Conservation (phyloP, 2,113 vertebrate genomes). For the Pterophyllum scalare region DNA sequence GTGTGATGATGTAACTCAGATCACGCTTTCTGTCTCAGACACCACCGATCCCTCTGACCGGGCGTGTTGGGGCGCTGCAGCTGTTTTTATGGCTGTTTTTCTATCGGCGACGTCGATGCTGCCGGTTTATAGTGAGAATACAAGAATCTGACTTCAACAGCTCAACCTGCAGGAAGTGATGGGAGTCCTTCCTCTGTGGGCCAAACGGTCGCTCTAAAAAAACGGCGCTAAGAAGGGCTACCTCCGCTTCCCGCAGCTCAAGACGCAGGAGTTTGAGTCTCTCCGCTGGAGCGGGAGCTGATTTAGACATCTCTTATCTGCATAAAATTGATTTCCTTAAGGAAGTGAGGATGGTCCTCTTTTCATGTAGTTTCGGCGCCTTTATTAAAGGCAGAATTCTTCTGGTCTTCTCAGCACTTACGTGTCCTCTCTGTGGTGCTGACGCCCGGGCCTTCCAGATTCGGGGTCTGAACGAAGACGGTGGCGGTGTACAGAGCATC, state of each 20-base stretch:
- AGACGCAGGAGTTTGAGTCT: too few species aligned
- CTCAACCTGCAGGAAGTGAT: neutral
- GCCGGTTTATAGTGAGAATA: neutral
- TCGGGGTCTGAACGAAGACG: slow-evolving; percentile 94
- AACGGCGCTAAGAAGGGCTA: too few species aligned
- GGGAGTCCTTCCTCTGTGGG: neutral
- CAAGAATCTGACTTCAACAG: neutral
- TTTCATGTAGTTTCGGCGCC: neutral
- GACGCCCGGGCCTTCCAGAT: slow-evolving; percentile 93
- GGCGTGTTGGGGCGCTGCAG: neutral
- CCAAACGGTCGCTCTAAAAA: too few species aligned
- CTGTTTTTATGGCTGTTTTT: neutral
- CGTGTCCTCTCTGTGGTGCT: slow-evolving; percentile 86
- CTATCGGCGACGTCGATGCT: neutral
- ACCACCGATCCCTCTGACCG: neutral
- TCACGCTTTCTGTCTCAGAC: neutral
- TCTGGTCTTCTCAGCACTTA: slow-evolving; percentile 73
- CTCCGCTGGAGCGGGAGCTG: too few species aligned
- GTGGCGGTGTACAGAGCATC: slow-evolving; percentile 88
- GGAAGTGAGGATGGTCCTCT: neutral
- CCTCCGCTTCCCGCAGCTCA: too few species aligned
- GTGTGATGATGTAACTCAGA: neutral
- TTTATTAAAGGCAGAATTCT: neutral
- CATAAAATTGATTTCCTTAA: neutral
- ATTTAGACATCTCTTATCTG: too few species aligned